A percentile compares a stretch with the other conserved stretches of the same genome.
These are phyloP conservation scores for Marmota monax DNA, from an alignment of 2,113 vertebrate genomes.

Conservation along the genomic window DNA sequence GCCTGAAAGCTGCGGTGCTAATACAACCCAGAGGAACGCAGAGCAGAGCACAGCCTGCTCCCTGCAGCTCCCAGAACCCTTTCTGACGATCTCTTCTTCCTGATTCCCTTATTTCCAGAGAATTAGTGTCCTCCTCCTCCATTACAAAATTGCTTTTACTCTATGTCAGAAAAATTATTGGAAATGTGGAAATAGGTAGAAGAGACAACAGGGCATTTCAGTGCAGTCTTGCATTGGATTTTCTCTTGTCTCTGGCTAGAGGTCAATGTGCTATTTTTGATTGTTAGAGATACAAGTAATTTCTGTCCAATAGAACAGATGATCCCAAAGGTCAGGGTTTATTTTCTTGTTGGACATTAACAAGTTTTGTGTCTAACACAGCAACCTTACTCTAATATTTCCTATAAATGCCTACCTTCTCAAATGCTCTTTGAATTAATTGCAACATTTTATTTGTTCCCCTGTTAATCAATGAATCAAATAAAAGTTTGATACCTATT, in stretches of 20 bases:
- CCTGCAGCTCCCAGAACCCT: background rate
- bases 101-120: background rate
- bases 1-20: background rate
- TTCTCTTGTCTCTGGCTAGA: background rate
- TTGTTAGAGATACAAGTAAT: conserved; percentile 16
- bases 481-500: conserved; percentile 36
- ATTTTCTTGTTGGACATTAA: background rate
- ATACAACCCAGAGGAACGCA: background rate
- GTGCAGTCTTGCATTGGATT: background rate
- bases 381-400: conserved; percentile 27
- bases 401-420: conserved; percentile 43
- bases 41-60: background rate
- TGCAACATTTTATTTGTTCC: background rate
- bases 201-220: background rate
- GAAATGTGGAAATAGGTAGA: background rate
- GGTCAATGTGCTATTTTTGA: conserved; percentile 6
- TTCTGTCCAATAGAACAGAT: background rate
- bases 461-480: background rate
- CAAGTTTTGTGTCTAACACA: background rate
- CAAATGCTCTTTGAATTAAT: background rate
- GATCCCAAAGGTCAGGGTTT: background rate
- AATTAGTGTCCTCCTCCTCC: background rate
- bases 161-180: background rate
- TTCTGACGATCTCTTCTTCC: background rate
- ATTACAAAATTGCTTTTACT: background rate